Base-by-base conservation (phyloP, 2,888 invertebrate species). In the Lycaena phlaeas region DNA sequence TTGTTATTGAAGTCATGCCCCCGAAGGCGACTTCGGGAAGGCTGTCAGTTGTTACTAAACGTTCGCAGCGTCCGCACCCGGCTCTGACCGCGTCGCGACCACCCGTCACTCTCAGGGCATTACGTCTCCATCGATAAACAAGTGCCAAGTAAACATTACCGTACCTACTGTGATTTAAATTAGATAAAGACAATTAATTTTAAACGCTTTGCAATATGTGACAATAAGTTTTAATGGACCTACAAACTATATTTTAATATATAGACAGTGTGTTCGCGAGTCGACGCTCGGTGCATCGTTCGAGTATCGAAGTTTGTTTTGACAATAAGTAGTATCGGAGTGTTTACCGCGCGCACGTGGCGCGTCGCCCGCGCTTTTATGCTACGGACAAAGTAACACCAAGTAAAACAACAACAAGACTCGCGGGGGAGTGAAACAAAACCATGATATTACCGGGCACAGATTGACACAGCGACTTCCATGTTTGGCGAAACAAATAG, bases 1-100 rank as follows among this genome's bases (percentile, higher is more conserved):
- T 84, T 84, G 84, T 84, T 84, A 84, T 84, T 82, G 84, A 82
- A 84, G 84, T 85, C 82, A 82, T 79, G 81, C 82, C 82, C 82
- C 84, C 81, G 79, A 81, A 82, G 82, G 84, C 84, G 77, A 81
- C 81, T 81, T 79, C 79, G 81, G 82, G 82, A 84, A 79, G 78
- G 79, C 81, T 81, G 79, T 82, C 82, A 84, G 82, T 82, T 77
- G 77, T 71, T 79, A 71, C 74, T 79, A 76, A 77, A 77, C 78
- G 79, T 71, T 73, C 81, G 67, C 72, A 71, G 79, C 76, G 79
- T 73, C 71, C 76, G 73, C 72, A 78, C 82, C 71, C 69, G 69
- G 69, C 61, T 70, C 67, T 63, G 56, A 53, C 51, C 64, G 69
- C 64, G 65, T 56, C 64, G 61, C 62, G 61, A 59, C 60, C 64